Conservation (phyloP, 2,888 invertebrate genomes). For the Dexiosoma caninum region DNA sequence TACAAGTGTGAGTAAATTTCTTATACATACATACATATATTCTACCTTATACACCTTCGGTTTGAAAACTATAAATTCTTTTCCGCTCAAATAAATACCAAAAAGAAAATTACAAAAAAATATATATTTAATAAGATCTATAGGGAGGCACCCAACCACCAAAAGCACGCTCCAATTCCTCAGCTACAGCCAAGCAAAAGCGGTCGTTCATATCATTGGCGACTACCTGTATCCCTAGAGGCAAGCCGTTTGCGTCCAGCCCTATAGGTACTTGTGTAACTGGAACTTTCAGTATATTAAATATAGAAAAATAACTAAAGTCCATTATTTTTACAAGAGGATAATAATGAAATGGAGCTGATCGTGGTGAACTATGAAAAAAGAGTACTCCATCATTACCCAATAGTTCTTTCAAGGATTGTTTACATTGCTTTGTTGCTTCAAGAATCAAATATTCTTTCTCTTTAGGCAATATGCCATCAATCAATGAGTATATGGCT, state of each 20-base stretch:
- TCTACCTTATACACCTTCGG: too few relatives aligned
- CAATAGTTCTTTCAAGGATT: constrained; percentile 83
- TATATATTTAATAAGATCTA: too few relatives aligned
- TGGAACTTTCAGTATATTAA: constrained; percentile 90
- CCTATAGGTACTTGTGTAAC: constrained; percentile 89
- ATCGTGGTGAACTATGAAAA: constrained; percentile 88
- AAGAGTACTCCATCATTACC: constrained; percentile 89
- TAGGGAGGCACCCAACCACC: constrained; percentile 92
- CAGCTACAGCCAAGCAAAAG: constrained; percentile 91
- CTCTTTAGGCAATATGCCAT: constrained; percentile 82
- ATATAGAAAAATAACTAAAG: constrained; percentile 90
- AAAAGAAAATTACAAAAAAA: too few relatives aligned
- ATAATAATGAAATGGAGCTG: constrained; percentile 90
- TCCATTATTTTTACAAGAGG: constrained; percentile 88
- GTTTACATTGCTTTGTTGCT: constrained; percentile 80
- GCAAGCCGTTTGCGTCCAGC: constrained; percentile 87
- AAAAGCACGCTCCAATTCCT: constrained; percentile 90
- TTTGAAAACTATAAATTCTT: too few relatives aligned
- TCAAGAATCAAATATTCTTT: constrained; percentile 82
- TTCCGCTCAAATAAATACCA: too few relatives aligned
- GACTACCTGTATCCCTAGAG: constrained; percentile 93
- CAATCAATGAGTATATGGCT: constrained; percentile 83
- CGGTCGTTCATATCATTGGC: constrained; percentile 89
- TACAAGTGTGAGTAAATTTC: too few relatives aligned
- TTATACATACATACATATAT: too few relatives aligned